Base-by-base conservation (phyloP, 2,113 vertebrate genomes). In the Fulmarus glacialis region DNA sequence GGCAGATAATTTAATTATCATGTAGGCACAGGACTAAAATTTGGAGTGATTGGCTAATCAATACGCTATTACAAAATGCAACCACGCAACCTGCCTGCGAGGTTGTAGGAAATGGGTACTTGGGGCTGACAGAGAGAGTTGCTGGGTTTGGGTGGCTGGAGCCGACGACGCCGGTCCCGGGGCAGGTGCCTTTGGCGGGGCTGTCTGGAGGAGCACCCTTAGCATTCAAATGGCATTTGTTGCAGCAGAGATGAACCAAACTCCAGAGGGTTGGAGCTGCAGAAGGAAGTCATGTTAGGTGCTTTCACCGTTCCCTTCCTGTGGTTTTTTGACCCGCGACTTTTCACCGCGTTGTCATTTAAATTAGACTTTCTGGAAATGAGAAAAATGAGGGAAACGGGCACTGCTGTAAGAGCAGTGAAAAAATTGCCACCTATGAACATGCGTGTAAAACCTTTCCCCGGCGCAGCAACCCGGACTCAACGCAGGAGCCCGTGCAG, bases 1-100 rank as follows among this genome's bases (percentile, higher is more conserved):
- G 97, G 97, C 97, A 96, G 91, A 97, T 98, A 98, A 98, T 97
- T 97, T 91, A 98, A 98, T 97, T 96, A 98, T 83, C 97, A 97
- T 95, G 94, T 97, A 97, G 96, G 96, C 95, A 87, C 72, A 53
- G 94, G 81, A 87, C 94, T 97, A 95, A 92, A 98, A 97, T 98
- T 81, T 92, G 96, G 96, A 98, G 97, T 97, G 97, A 98, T 97
- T 98, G 97, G 96, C 91, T 95, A 74, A 63, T 98, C 95, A 53
- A 96, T 96, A 92, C 6, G 0, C 85, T 55, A 43, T 82, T 91
- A 90, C 56, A 74, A 34, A 32, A 59, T 16, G 78, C 82, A 77
- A 36, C 93, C 87, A 4, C 11, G 70, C 45, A 8, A 21, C 52
- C 66, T 20, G 79, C 68, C 83, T 11, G 34, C 20, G 70, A 47